A percentile compares a stretch with the other conserved stretches of the same genome.
Conservation (phyloP, 2,888 invertebrate species). For the Pseudococcus jackbeardsleyi region DNA sequence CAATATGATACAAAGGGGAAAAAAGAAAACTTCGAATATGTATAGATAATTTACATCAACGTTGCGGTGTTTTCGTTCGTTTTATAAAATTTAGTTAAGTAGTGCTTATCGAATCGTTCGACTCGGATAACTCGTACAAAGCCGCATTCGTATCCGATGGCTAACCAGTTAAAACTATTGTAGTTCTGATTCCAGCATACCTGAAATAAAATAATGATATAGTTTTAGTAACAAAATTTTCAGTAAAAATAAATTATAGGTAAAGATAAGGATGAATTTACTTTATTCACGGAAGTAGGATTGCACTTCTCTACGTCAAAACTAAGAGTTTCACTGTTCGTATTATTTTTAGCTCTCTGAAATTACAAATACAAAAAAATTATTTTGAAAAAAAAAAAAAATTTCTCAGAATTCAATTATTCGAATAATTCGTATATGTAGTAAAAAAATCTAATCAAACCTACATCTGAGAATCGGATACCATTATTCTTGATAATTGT, state of each 20-base stretch:
- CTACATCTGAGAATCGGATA: constrained; percentile 50
- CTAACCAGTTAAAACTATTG: constrained; percentile 66
- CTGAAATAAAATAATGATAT: constrained; percentile 54
- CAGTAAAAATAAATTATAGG: background rate
- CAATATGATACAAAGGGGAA: background rate
- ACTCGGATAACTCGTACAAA: constrained; percentile 65
- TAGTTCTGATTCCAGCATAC: constrained; percentile 66
- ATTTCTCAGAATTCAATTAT: background rate
- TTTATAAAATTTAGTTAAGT: constrained; percentile 63
- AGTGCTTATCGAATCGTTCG: constrained; percentile 60
- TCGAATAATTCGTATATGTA: background rate
- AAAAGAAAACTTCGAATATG: background rate
- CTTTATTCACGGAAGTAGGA: constrained; percentile 54
- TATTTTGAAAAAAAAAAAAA: background rate
- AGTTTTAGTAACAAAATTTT: background rate
- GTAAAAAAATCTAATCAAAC: background rate
- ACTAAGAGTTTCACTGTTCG: background rate
- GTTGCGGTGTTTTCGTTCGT: constrained; percentile 55
- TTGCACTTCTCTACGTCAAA: constrained; percentile 13
- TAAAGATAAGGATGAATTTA: background rate
- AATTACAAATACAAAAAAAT: background rate
- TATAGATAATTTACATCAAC: constrained; percentile 40
- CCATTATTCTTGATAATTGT: constrained; percentile 10
- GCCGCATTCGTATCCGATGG: constrained; percentile 66
- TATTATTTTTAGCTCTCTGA: constrained; percentile 49